Evolutionary conservation across 2,797 vertebrate genomes (phyloP).

Genomic region (Coregonus ussuriensis): DNA sequence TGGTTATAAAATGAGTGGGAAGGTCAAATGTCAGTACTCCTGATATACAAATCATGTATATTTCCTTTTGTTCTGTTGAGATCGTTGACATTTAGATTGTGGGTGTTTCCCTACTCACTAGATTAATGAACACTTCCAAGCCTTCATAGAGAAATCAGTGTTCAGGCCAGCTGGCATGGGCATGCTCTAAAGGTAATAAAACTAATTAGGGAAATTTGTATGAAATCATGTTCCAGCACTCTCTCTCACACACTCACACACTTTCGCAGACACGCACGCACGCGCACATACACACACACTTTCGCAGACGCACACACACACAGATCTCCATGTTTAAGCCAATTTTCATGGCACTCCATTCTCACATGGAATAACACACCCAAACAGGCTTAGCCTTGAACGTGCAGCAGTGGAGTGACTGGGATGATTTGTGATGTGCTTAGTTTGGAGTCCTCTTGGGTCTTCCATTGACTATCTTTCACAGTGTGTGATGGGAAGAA

Average conservation of each 20-base stretch:
- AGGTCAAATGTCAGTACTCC: neutral
- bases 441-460: conserved; percentile 43
- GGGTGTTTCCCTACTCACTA: neutral
- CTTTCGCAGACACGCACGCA: neutral
- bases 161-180: conserved; percentile 10
- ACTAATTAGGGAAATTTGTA: conserved; percentile 19
- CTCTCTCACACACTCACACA: neutral
- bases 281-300: no score
- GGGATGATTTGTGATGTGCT: conserved; percentile 57
- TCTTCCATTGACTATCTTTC: conserved; percentile 44
- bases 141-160: conserved; percentile 11
- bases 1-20: neutral
- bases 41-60: neutral
- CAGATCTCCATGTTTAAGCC: neutral
- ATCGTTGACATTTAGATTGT: conserved; percentile 7
- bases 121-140: conserved; percentile 20
- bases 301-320: no score
- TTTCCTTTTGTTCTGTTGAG: conserved; percentile 27
- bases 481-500: conserved; percentile 49
- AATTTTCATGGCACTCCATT: neutral
- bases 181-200: conserved; percentile 23
- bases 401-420: conserved; percentile 35
- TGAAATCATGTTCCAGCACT: conserved; percentile 31
- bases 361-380: conserved; percentile 33
- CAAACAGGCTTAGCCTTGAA: conserved; percentile 32